These are phyloP conservation scores for Bradypus variegatus DNA, from an alignment of 2,797 vertebrate species.

Conservation along the genomic window DNA sequence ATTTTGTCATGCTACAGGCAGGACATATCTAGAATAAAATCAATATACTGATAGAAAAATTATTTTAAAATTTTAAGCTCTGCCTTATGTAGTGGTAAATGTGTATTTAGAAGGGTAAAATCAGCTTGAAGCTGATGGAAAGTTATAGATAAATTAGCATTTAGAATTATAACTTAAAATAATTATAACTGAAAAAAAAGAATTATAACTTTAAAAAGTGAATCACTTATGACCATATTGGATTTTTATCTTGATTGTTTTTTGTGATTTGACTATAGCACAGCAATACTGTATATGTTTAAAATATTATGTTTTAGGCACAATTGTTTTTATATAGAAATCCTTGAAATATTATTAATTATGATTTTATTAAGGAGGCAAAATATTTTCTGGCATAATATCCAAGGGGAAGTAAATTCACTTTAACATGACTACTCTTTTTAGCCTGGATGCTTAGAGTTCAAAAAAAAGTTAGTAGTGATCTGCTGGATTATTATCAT, in stretches of 20 bases:
- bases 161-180: background rate
- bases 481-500: background rate
- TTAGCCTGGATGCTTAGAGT: background rate
- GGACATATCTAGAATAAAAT: constrained; percentile 22
- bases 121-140: background rate
- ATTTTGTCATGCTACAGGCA: background rate
- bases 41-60: background rate
- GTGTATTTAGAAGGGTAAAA: background rate
- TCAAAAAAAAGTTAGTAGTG: background rate
- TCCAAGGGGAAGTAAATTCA: background rate
- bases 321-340: background rate
- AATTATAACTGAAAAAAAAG: background rate
- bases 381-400: background rate
- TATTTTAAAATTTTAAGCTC: constrained; percentile 9
- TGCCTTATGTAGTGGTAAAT: background rate
- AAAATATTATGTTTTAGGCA: constrained; percentile 4
- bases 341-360: background rate
- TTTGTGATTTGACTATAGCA: background rate
- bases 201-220: background rate
- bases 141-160: constrained; percentile 23
- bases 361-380: constrained; percentile 18
- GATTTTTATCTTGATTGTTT: background rate
- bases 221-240: background rate
- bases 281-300: background rate
- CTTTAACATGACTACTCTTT: background rate